phyloP scores from a whole-genome alignment of 2,797 vertebrate genomes.

The Sandelia bainsii region DNA sequence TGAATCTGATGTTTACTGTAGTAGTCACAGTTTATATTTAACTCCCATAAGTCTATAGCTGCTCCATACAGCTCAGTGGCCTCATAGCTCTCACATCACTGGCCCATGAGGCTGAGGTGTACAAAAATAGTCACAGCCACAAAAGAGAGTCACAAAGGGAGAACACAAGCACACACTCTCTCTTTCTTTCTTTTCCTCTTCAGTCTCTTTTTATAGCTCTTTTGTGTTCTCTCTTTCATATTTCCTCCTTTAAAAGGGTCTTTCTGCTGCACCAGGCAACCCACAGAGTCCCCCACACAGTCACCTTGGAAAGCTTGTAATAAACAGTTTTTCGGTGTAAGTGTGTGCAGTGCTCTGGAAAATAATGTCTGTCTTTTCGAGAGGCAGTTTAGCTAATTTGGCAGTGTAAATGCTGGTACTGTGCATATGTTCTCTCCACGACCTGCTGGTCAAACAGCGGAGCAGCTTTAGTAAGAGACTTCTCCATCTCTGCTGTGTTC shows the following conservation, averaged over 20 bases:
- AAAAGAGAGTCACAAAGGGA: slow-evolving; percentile 70
- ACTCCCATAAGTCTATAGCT: slow-evolving; percentile 2
- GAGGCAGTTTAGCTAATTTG: slow-evolving; percentile 10
- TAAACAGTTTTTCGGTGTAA: slow-evolving; percentile 66
- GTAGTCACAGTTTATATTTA: slow-evolving; percentile 1
- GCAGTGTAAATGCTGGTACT: neutral
- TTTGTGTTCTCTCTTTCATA: slow-evolving; percentile 56
- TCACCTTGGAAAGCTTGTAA: slow-evolving; percentile 50
- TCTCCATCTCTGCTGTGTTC: no score
- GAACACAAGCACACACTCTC: slow-evolving; percentile 47
- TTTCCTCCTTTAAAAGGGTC: slow-evolving; percentile 56
- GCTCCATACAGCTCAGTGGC: slow-evolving; percentile 24
- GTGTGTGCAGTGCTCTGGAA: neutral
- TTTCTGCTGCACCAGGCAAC: slow-evolving; percentile 57
- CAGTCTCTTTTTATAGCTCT: slow-evolving; percentile 27
- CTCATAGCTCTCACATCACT: slow-evolving; percentile 47
- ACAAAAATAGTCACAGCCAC: slow-evolving; percentile 75
- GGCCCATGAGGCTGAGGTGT: slow-evolving; percentile 56
- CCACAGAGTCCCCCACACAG: slow-evolving; percentile 44
- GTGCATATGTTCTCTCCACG: no score
- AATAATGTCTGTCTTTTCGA: neutral
- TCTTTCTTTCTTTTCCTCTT: slow-evolving; percentile 3
- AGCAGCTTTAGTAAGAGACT: no score
- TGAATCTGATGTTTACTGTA: slow-evolving; percentile 11
- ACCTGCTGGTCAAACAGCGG: no score